These are phyloP conservation scores for Etia nguti DNA, from an alignment of 2,113 vertebrate genomes.

Conservation along the genomic window DNA sequence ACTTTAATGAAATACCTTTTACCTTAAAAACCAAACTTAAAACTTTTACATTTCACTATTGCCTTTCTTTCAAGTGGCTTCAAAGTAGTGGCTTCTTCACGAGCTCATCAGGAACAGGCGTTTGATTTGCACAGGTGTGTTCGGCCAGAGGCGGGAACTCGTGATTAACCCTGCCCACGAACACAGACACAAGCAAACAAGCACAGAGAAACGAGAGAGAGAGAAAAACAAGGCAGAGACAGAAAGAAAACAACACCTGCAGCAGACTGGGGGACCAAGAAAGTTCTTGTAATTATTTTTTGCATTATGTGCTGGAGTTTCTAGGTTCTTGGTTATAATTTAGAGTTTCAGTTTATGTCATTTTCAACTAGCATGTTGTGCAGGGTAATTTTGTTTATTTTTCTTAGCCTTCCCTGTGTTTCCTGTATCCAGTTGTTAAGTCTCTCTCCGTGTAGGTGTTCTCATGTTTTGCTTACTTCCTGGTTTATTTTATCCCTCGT, in stretches of 20 bases:
- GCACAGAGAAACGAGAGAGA: background rate
- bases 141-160: background rate
- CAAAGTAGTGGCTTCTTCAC: background rate
- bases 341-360: background rate
- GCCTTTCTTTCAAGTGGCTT: background rate
- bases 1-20: background rate
- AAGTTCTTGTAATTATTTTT: background rate
- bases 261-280: background rate
- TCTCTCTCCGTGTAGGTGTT: background rate
- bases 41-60: background rate
- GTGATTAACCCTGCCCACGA: background rate
- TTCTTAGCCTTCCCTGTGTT: background rate
- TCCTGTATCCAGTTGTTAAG: background rate
- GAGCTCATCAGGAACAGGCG: fast-evolving
- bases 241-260: background rate
- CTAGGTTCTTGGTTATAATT: background rate
- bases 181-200: background rate
- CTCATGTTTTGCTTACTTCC: background rate
- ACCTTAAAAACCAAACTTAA: background rate
- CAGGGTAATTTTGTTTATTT: background rate
- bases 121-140: background rate
- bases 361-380: background rate
- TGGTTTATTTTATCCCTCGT: background rate
- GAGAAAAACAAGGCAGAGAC: background rate
- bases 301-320: background rate